phyloP scores from a whole-genome alignment of 1,140 invertebrate genomes.

The Rhopalosiphum padi region DNA sequence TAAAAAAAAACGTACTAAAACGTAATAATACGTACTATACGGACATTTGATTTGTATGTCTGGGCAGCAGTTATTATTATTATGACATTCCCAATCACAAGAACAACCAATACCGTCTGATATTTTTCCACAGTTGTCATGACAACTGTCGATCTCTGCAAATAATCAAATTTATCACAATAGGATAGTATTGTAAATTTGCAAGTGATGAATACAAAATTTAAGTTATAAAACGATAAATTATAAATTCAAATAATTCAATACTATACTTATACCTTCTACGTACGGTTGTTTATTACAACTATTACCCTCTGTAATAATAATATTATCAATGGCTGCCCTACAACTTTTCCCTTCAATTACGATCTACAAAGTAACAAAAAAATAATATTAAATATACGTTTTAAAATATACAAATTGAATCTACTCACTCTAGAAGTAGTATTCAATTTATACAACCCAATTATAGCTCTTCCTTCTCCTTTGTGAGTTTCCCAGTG shows the following conservation, averaged over 20 bases:
- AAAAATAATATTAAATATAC: not conserved
- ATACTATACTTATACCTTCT: not conserved
- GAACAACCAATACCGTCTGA: not conserved
- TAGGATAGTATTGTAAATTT: not conserved
- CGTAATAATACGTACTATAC: conserved; percentile 23
- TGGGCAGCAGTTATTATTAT: conserved; percentile 28
- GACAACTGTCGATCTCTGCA: not conserved
- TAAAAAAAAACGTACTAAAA: not conserved
- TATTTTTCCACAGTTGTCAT: conserved; percentile 40
- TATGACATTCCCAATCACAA: conserved; percentile 31
- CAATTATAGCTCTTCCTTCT: conserved; percentile 41
- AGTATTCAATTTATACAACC: not conserved
- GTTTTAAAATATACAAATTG: not conserved
- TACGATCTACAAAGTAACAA: conserved; percentile 24
- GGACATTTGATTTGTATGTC: conserved; percentile 16
- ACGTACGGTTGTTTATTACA: not conserved
- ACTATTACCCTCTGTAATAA: conserved; percentile 16
- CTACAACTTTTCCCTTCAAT: conserved; percentile 47
- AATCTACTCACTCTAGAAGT: not conserved
- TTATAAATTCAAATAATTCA: not conserved
- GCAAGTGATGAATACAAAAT: not conserved
- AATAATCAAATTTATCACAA: not conserved
- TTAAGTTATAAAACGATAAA: not conserved
- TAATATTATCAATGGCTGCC: conserved; percentile 29
- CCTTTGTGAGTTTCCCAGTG: conserved; percentile 11